A percentile compares a stretch with the other conserved stretches of the same genome.
Evolutionary conservation across 2,113 vertebrate species (phyloP).

Genomic region (Oxyruncus cristatus): DNA sequence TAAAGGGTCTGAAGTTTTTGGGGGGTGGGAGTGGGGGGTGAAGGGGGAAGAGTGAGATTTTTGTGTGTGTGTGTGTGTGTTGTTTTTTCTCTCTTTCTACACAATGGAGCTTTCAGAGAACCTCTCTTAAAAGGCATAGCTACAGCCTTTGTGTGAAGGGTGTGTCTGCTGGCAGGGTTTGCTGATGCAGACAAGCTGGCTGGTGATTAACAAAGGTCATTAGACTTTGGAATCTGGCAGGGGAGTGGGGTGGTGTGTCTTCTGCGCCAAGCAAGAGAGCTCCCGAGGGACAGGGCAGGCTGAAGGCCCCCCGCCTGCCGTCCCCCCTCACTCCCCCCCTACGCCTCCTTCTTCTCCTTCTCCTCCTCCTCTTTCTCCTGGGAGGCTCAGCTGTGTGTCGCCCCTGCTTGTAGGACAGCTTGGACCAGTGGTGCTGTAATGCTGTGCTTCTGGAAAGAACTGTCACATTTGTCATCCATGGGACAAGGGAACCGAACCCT

Average conservation of each 20-base stretch:
- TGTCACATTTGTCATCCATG: slow-evolving; percentile 38
- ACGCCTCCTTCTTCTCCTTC: neutral
- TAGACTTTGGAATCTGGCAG: slow-evolving; percentile 99
- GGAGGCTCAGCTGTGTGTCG: slow-evolving; percentile 48
- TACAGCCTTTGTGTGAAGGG: slow-evolving; percentile 90
- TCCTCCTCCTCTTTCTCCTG: neutral
- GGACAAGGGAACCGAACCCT: slow-evolving; percentile 56
- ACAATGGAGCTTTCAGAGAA: slow-evolving; percentile 84
- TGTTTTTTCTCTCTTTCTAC: slow-evolving; percentile 49
- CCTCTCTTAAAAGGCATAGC: slow-evolving; percentile 88
- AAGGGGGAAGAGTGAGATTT: neutral
- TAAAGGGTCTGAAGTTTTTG: slow-evolving; percentile 62
- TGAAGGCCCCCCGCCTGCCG: slow-evolving; percentile 41
- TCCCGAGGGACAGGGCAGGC: slow-evolving; percentile 80
- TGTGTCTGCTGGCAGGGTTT: slow-evolving; percentile 91
- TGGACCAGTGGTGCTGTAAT: slow-evolving; percentile 45
- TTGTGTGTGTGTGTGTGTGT: neutral
- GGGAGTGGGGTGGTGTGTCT: slow-evolving; percentile 87
- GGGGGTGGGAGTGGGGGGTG: neutral
- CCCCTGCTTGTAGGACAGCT: slow-evolving; percentile 39
- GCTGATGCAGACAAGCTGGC: slow-evolving; percentile 91
- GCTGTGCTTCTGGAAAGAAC: slow-evolving; percentile 18
- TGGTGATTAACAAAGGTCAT: slow-evolving; percentile 99
- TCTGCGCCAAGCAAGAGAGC: slow-evolving; percentile 78
- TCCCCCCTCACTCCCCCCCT: neutral